These are phyloP conservation scores for Euzophera pinguis DNA, from an alignment of 2,888 invertebrate genomes.

Conservation along the genomic window DNA sequence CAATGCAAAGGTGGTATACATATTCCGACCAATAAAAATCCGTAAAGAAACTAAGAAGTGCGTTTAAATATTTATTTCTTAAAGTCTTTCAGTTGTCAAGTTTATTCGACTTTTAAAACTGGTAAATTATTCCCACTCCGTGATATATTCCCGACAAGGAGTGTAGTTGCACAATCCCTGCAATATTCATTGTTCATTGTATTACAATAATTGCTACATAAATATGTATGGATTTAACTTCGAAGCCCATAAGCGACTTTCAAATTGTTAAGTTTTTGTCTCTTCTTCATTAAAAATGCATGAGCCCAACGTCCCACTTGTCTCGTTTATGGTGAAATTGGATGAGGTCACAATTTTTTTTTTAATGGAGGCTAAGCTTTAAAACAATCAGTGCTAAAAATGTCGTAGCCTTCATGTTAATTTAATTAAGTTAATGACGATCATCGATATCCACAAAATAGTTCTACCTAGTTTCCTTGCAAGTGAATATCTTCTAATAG, in stretches of 20 bases:
- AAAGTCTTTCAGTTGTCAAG: background rate
- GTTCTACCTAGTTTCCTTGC: too few species aligned
- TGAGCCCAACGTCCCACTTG: constrained; percentile 42
- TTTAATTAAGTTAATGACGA: too few species aligned
- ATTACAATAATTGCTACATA: constrained; percentile 68
- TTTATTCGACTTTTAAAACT: background rate
- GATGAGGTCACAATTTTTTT: constrained; percentile 32
- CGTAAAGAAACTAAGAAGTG: too few species aligned
- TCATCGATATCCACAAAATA: too few species aligned
- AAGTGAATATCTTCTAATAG: too few species aligned
- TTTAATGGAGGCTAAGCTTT: too few species aligned
- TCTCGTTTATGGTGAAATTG: constrained; percentile 35
- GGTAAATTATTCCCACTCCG: background rate
- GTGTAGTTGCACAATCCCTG: constrained; percentile 49
- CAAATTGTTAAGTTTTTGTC: constrained; percentile 66
- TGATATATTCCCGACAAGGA: constrained; percentile 29
- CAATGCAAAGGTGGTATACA: too few species aligned
- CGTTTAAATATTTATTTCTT: too few species aligned
- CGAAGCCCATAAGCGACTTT: constrained; percentile 54
- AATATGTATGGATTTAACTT: constrained; percentile 68
- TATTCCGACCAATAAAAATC: too few species aligned
- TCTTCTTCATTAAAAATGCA: constrained; percentile 61
- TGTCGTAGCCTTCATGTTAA: too few species aligned
- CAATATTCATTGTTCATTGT: constrained; percentile 68
- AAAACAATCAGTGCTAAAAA: too few species aligned